Evolutionary conservation across 2,113 vertebrate species (phyloP).

Genomic region (Petaurus breviceps): DNA sequence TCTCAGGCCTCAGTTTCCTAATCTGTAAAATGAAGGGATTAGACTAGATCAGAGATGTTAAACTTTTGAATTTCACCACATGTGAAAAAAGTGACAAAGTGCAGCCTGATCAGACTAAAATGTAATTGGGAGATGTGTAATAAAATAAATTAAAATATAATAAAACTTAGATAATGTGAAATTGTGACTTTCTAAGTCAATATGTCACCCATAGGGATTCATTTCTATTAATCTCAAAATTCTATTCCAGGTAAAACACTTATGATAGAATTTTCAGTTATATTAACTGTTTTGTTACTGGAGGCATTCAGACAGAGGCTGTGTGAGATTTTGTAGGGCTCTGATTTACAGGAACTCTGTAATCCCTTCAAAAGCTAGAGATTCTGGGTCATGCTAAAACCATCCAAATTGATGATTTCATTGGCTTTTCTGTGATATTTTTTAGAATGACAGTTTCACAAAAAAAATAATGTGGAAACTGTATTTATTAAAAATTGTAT

Average conservation of each 20-base stretch:
- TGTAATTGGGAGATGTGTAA: neutral
- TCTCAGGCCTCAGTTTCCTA: neutral
- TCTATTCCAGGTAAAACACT: neutral
- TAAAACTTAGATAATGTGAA: neutral
- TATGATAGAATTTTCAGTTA: neutral
- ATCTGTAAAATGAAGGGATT: neutral
- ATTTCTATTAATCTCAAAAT: neutral
- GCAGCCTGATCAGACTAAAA: neutral
- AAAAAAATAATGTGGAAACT: conserved; percentile 40
- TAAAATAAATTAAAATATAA: neutral
- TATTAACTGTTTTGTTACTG: neutral
- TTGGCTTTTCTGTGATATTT: too few species aligned
- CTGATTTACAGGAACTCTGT: neutral
- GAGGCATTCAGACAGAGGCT: neutral
- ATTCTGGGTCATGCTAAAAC: neutral
- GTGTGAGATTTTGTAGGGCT: neutral
- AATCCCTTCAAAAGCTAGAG: neutral
- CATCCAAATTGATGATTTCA: neutral
- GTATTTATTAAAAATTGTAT: conserved; percentile 45
- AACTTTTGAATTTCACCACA: neutral
- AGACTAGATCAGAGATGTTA: neutral
- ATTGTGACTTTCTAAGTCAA: neutral
- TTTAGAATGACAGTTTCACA: too few species aligned
- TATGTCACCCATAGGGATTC: neutral
- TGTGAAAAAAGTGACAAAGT: neutral